These are phyloP conservation scores for Catharus ustulatus DNA, from an alignment of 2,797 vertebrate species.

Conservation along the genomic window DNA sequence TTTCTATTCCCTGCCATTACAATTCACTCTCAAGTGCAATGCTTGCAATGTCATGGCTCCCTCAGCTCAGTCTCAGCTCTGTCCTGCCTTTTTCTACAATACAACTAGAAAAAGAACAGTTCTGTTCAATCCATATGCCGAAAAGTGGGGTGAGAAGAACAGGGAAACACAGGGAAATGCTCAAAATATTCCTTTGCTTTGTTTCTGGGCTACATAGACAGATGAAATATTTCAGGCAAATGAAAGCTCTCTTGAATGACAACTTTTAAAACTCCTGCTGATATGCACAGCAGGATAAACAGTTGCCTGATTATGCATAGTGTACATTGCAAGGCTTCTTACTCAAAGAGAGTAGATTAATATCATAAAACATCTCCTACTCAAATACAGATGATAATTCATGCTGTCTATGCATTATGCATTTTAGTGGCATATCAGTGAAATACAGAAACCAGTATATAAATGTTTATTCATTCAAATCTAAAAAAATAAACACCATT, in stretches of 20 bases:
- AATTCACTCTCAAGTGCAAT: not conserved
- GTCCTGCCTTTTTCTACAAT: not conserved
- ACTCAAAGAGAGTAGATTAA: not conserved
- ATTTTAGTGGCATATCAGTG: not conserved
- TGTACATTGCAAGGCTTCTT: not conserved
- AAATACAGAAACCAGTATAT: not conserved
- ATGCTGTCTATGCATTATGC: not conserved
- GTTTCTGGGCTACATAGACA: not conserved
- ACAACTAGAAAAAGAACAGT: not conserved
- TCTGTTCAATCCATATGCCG: not conserved
- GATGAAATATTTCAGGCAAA: not conserved
- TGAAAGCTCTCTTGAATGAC: not conserved
- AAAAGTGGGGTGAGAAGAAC: not conserved
- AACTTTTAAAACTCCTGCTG: conserved; percentile 17
- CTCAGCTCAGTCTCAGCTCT: not conserved
- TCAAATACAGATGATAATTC: not conserved
- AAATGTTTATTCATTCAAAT: not conserved
- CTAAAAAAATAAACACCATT: not conserved
- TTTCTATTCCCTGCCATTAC: not conserved
- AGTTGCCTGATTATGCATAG: conserved; percentile 1
- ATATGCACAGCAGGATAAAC: conserved; percentile 24
- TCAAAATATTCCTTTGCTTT: not conserved
- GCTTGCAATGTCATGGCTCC: not conserved
- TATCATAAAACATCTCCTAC: not conserved
- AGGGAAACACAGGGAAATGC: not conserved